Conservation (phyloP, 2,113 vertebrate species). For the Actenoides hombroni region DNA sequence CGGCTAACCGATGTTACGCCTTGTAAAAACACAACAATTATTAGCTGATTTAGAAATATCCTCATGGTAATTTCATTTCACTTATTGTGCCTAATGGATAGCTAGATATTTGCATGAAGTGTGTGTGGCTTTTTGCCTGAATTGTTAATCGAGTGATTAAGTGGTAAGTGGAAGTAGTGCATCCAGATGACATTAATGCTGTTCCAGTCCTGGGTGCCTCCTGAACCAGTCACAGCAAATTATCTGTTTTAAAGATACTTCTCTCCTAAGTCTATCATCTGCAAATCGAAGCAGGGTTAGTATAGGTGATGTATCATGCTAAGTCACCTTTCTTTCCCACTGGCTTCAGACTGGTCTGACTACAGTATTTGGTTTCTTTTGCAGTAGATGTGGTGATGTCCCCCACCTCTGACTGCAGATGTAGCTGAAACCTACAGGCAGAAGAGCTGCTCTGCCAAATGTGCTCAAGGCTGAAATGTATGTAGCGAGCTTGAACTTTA, state of each 20-base stretch:
- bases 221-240: constrained; percentile 43
- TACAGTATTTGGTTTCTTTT: neutral
- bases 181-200: constrained; percentile 47
- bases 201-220: constrained; percentile 30
- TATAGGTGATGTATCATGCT: neutral
- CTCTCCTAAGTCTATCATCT: neutral
- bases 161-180: constrained; percentile 35
- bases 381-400: accelerated
- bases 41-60: constrained; percentile 59
- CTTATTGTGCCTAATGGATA: constrained; percentile 59
- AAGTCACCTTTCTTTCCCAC: neutral
- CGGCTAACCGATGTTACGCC: constrained; percentile 10
- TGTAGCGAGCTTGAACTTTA: neutral
- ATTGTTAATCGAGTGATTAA: constrained; percentile 64
- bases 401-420: accelerated
- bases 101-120: constrained; percentile 66
- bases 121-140: constrained; percentile 66
- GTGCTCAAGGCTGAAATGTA: neutral
- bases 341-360: neutral
- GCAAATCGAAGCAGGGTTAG: constrained; percentile 11
- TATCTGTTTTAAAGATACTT: neutral
- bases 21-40: constrained; percentile 68
- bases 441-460: neutral
- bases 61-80: constrained; percentile 66
- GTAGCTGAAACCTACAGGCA: neutral